Percentiles rank a stretch among this genome's conserved stretches.
phyloP scores from a whole-genome alignment of 37 sponge, comb jelly and placozoan species.

The Geodia barretti region DNA sequence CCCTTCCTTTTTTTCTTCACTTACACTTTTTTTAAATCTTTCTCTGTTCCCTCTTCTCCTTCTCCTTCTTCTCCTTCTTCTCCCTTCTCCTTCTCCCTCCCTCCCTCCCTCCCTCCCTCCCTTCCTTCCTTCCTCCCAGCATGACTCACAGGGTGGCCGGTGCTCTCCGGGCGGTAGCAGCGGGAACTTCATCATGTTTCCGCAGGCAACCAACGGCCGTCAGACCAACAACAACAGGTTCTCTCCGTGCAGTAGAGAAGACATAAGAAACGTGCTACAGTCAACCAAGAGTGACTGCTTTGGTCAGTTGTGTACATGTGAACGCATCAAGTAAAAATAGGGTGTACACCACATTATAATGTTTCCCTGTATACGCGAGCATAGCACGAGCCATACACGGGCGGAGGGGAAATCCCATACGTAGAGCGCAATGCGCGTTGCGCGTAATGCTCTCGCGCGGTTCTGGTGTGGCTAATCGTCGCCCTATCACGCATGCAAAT shows the following conservation, averaged over 20 bases:
- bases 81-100: background rate
- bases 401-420: too few relatives aligned
- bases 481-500: background rate
- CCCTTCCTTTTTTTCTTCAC: background rate
- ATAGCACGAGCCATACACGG: too few relatives aligned
- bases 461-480: too few relatives aligned
- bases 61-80: background rate
- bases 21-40: too few relatives aligned
- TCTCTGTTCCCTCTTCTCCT: background rate
- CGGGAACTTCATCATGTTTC: slow-evolving; percentile 98
- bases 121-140: slow-evolving; percentile 15
- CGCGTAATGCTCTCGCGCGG: too few relatives aligned
- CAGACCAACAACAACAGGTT: slow-evolving; percentile 89
- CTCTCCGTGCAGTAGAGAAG: slow-evolving; percentile 74
- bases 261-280: slow-evolving; percentile 69
- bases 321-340: too few relatives aligned
- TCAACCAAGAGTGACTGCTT: slow-evolving; percentile 62
- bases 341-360: too few relatives aligned
- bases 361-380: too few relatives aligned
- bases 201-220: slow-evolving; percentile 86
- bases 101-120: background rate
- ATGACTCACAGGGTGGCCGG: slow-evolving; percentile 45
- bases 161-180: slow-evolving; percentile 57
- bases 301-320: too few relatives aligned
- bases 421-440: too few relatives aligned